phyloP scores from a whole-genome alignment of 2,113 vertebrate species.

The Sorex araneus region DNA sequence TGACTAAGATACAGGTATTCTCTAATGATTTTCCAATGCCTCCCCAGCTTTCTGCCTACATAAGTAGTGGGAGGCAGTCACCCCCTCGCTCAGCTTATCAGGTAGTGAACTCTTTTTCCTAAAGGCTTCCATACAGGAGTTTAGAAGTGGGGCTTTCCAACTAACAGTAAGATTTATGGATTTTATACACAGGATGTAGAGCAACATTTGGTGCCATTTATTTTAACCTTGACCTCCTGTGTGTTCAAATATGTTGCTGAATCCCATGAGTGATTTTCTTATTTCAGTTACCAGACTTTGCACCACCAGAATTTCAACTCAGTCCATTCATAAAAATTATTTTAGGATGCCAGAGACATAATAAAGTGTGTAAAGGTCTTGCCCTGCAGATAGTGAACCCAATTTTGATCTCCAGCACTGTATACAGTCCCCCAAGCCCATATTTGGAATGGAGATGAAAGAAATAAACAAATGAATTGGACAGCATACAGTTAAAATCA shows the following conservation, averaged over 20 bases:
- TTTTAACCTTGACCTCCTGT: neutral
- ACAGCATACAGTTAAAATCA: no score
- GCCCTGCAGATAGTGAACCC: no score
- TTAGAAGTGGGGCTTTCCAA: neutral
- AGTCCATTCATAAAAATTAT: neutral
- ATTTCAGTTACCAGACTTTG: conserved; percentile 42
- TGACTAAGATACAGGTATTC: conserved; percentile 23
- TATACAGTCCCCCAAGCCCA: no score
- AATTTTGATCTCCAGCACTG: no score
- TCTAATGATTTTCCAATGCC: conserved; percentile 31
- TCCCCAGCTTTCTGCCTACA: neutral
- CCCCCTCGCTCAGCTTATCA: neutral
- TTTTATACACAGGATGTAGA: neutral
- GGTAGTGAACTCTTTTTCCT: no score
- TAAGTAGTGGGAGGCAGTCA: neutral
- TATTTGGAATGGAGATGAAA: no score
- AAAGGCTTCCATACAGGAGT: no score
- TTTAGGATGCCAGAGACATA: no score
- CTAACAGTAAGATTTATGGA: neutral
- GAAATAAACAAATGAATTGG: no score
- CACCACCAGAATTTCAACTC: neutral
- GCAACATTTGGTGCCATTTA: neutral
- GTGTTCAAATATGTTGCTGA: conserved; percentile 18
- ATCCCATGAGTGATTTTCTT: neutral
- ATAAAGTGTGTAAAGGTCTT: no score